phyloP scores from a whole-genome alignment of 2,888 invertebrate species.

The Gari tellinella region DNA sequence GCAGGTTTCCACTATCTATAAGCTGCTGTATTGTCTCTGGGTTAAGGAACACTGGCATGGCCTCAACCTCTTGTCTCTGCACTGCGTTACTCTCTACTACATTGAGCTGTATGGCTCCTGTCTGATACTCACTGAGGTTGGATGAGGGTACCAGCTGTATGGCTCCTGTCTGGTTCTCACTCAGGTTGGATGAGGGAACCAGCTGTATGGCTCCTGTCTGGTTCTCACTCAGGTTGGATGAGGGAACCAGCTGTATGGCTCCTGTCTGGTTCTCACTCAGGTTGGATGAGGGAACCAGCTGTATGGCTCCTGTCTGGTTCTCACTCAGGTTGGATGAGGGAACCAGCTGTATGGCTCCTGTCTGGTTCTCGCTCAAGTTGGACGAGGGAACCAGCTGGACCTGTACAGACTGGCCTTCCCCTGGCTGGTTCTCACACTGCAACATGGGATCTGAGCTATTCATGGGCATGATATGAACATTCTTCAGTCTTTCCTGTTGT shows the following conservation, averaged over 20 bases:
- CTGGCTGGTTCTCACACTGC: neutral
- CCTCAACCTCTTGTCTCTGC: too few relatives aligned
- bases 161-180: neutral
- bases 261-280: too few relatives aligned
- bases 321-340: neutral
- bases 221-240: too few relatives aligned
- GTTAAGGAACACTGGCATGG: too few relatives aligned
- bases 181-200: too few relatives aligned
- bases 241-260: conserved; percentile 4
- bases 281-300: neutral
- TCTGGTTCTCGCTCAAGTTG: neutral
- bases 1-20: too few relatives aligned
- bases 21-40: too few relatives aligned
- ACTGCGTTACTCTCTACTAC: neutral
- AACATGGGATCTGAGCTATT: too few relatives aligned
- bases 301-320: too few relatives aligned
- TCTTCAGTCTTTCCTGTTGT: neutral
- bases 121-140: too few relatives aligned
- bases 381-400: neutral
- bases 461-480: too few relatives aligned
- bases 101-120: neutral
- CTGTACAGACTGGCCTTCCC: neutral
- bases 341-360: neutral
- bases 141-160: neutral
- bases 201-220: neutral